A percentile compares a stretch with the other conserved stretches of the same genome.
phyloP scores from a whole-genome alignment of 2,888 invertebrate species.

The Napeogenes sylphis region DNA sequence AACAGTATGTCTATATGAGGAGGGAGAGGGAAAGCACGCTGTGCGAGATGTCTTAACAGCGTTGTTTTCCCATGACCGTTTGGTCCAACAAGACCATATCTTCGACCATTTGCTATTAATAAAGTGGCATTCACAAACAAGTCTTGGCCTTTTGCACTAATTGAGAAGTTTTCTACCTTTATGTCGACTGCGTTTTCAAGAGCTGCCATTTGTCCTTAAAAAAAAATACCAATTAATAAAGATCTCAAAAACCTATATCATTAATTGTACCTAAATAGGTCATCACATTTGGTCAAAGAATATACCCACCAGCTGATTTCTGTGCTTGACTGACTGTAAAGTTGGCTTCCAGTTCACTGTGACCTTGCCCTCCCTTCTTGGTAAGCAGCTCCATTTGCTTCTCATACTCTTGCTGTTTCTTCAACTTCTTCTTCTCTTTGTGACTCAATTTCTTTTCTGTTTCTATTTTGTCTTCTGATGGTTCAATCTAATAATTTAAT shows the following conservation, averaged over 20 bases:
- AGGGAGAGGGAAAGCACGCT: slow-evolving; percentile 94
- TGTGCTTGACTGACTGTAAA: slow-evolving; percentile 95
- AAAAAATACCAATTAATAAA: slow-evolving; percentile 13
- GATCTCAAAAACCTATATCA: background rate
- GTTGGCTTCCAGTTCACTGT: slow-evolving; percentile 93
- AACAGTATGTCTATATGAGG: slow-evolving; percentile 96
- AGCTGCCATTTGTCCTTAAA: slow-evolving; percentile 82
- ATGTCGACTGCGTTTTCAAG: slow-evolving; percentile 97
- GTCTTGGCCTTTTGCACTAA: slow-evolving; percentile 97
- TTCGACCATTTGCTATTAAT: slow-evolving; percentile 93
- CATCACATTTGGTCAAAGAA: slow-evolving; percentile 9
- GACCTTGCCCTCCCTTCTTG: slow-evolving; percentile 92
- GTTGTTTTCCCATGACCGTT: slow-evolving; percentile 99
- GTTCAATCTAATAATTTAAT: slow-evolving; percentile 23
- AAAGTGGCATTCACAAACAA: slow-evolving; percentile 97
- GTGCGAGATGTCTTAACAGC: slow-evolving; percentile 93
- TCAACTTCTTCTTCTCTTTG: slow-evolving; percentile 94
- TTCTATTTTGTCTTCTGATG: slow-evolving; percentile 52
- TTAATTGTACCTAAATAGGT: background rate
- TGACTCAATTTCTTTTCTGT: slow-evolving; percentile 88
- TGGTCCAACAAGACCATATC: slow-evolving; percentile 98
- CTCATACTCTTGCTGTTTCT: slow-evolving; percentile 92
- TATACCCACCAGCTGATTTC: slow-evolving; percentile 78
- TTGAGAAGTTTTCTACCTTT: slow-evolving; percentile 98
- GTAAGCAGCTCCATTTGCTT: slow-evolving; percentile 90